Evolutionary conservation across 2,888 invertebrate genomes (phyloP).

Genomic region (Gryllus longicercus): DNA sequence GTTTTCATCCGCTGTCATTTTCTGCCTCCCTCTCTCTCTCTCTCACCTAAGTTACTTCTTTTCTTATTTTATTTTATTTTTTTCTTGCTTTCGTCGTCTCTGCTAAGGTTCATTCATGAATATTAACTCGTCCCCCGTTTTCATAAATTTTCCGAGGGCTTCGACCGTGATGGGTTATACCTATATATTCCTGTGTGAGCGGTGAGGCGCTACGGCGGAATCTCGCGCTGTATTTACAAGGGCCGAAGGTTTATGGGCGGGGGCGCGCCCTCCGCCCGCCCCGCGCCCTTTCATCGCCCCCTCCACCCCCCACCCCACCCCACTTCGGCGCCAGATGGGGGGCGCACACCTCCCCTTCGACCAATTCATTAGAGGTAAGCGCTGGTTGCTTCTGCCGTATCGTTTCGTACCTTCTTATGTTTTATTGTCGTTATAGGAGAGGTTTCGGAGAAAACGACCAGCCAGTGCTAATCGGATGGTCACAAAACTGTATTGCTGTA

Average conservation of each 20-base stretch:
- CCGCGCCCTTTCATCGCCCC: not conserved
- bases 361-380: no score
- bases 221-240: constrained; percentile 20
- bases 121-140: constrained; percentile 2
- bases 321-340: no score
- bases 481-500: no score
- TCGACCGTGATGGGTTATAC: not conserved
- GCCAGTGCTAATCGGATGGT: no score
- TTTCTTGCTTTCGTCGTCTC: not conserved
- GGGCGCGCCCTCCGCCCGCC: not conserved
- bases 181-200: not conserved
- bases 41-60: not conserved
- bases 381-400: no score
- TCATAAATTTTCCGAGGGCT: not conserved
- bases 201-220: not conserved
- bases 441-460: no score
- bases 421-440: no score
- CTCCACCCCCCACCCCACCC: not conserved
- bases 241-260: not conserved
- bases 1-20: not conserved
- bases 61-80: not conserved
- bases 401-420: no score
- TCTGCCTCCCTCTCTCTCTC: constrained; percentile 18
- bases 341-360: no score
- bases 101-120: not conserved